Base-by-base conservation (phyloP, 2,797 vertebrate genomes). In the Neostethus bicornis region DNA sequence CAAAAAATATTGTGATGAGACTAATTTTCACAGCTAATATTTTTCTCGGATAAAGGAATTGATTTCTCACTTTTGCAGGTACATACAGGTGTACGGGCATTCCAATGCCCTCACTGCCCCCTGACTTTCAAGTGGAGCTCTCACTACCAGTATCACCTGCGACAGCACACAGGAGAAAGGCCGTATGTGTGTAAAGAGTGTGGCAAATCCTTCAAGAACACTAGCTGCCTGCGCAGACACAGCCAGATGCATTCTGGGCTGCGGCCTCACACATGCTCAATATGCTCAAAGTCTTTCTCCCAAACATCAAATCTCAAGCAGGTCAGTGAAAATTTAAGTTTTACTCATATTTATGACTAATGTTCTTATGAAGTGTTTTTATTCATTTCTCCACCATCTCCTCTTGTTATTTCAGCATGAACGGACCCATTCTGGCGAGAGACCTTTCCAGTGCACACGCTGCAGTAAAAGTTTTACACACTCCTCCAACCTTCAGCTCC, bases 61-160 rank as follows among this genome's bases (percentile, higher is more conserved):
- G 3, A 13, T 7, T 35, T 43, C 44, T 16, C 43, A 13, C 34
- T 73, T 72, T 57, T 76, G 73, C 75, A 95, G 91, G 92, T 93
- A 3, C 92, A 93, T 74, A 93, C 95, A 20, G 95, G 95, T 0
- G 91, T 95, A 17, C 88, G 94, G 11, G 95, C 95, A 0, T 97
- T 96, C 79, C 94, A 96, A 84, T 97, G 95, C 20, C 91, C 94
- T 1, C 93, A 96, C 69, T 98, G 96, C 59, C 93, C 94, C 21
- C 91, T 95, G 64, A 94, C 95, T 48, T 97, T 97, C 84, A 96
- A 97, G 76, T 96, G 95, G 92, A 96, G 95, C 5, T 94, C 95
- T 34, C 94, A 95, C 80, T 91, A 94, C 71, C 92, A 93, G 81
- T 94, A 94, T 64, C 94, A 95, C 74, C 84, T 93, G 61, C 91